A percentile compares a stretch with the other conserved stretches of the same genome.
phyloP scores from a whole-genome alignment of 2,888 invertebrate genomes.

The Lacanobia oleracea region DNA sequence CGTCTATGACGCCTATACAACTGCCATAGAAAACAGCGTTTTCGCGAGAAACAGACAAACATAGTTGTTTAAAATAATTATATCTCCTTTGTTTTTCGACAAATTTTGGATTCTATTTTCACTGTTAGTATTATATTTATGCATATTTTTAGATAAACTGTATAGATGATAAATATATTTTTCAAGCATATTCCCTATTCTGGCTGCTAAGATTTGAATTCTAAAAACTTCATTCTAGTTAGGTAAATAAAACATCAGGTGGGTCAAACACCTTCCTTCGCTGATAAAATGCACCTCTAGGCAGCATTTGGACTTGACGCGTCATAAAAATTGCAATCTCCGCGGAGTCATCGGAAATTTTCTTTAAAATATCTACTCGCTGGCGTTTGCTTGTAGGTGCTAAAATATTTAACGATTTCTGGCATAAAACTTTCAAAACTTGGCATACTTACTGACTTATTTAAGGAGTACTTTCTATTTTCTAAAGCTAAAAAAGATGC shows the following conservation, averaged over 20 bases:
- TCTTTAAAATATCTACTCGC: conserved; percentile 22
- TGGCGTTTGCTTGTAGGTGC: neutral
- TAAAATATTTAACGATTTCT: conserved; percentile 41
- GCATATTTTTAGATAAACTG: too few species aligned
- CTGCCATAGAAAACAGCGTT: too few species aligned
- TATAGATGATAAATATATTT: too few species aligned
- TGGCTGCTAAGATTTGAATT: neutral
- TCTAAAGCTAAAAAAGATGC: neutral
- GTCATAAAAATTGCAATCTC: conserved; percentile 27
- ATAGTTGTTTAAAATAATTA: too few species aligned
- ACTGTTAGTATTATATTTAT: too few species aligned
- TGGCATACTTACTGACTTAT: neutral
- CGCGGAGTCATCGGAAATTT: neutral
- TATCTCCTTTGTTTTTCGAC: too few species aligned
- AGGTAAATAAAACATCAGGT: neutral
- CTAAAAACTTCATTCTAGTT: neutral
- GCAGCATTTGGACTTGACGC: neutral
- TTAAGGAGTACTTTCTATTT: neutral
- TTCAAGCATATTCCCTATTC: too few species aligned
- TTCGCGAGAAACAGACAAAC: too few species aligned
- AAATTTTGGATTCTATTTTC: too few species aligned
- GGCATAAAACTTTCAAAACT: conserved; percentile 13
- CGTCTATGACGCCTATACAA: too few species aligned
- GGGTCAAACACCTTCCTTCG: neutral
- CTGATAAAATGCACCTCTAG: neutral